These are phyloP conservation scores for Puntigrus tetrazona DNA, from an alignment of 2,113 vertebrate species.

Conservation along the genomic window DNA sequence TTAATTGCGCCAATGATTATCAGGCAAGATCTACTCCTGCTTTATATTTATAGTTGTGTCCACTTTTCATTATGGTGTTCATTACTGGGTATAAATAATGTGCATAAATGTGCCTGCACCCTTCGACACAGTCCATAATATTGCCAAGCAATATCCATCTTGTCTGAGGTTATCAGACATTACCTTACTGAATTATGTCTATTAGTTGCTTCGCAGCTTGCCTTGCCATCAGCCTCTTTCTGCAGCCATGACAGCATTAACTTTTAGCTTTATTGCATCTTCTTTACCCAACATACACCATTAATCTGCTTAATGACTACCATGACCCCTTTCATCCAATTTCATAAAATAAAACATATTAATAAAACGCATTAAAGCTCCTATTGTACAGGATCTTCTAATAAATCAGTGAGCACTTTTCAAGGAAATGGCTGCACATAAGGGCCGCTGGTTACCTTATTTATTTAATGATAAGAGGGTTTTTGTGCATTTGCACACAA, in stretches of 20 bases:
- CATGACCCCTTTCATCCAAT: conserved; percentile 79
- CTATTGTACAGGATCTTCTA: conserved; percentile 70
- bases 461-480: conserved; percentile 60
- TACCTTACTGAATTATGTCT: conserved; percentile 78
- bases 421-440: conserved; percentile 67
- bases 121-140: conserved; percentile 70
- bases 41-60: conserved; percentile 81
- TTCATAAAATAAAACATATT: conserved; percentile 82
- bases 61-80: conserved; percentile 84
- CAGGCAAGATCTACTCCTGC: conserved; percentile 65
- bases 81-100: conserved; percentile 81
- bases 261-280: conserved; percentile 79
- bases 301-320: conserved; percentile 77
- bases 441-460: conserved; percentile 64
- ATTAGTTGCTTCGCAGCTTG: conserved; percentile 69
- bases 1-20: conserved; percentile 80
- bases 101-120: conserved; percentile 73
- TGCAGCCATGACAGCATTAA: conserved; percentile 74
- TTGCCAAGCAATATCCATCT: conserved; percentile 77
- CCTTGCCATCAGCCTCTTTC: conserved; percentile 71
- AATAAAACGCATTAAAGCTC: conserved; percentile 77
- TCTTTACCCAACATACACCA: conserved; percentile 78
- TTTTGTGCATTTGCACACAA: conserved; percentile 10
- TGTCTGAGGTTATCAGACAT: conserved; percentile 72
- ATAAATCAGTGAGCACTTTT: conserved; percentile 74